phyloP scores from a whole-genome alignment of 2,888 invertebrate species.

The Halocaridina rubra region DNA sequence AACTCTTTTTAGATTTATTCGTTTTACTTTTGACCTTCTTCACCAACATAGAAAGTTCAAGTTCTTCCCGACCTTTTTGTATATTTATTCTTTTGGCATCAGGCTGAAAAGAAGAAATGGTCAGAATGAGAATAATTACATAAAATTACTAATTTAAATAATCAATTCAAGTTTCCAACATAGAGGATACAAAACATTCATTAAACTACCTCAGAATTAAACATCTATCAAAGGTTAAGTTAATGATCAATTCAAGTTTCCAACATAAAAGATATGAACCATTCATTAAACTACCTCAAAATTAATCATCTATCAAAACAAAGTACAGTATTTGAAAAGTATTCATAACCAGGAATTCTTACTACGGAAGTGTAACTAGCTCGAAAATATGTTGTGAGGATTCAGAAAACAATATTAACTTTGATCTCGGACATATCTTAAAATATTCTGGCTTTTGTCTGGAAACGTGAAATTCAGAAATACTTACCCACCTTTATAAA shows the following conservation, averaged over 20 bases:
- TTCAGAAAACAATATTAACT: no score
- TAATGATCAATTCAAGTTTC: neutral
- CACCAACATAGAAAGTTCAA: constrained; percentile 26
- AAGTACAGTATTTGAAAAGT: neutral
- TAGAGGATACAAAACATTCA: neutral
- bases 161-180: neutral
- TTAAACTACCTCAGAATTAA: neutral
- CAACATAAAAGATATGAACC: neutral
- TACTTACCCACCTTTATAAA: no score
- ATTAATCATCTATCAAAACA: neutral
- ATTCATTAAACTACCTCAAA: neutral
- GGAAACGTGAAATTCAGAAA: no score
- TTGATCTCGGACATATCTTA: no score
- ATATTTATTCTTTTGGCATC: constrained; percentile 20
- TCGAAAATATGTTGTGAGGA: no score
- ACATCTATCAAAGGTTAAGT: no score
- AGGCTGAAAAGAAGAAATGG: constrained; percentile 9
- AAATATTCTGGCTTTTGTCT: no score
- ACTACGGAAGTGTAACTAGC: no score
- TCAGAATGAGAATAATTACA: neutral
- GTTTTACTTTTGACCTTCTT: constrained; percentile 36
- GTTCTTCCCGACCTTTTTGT: constrained; percentile 12
- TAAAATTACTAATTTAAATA: neutral
- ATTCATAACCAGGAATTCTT: neutral
- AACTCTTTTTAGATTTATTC: constrained; percentile 5